Evolutionary conservation across 1,140 invertebrate genomes (phyloP).

Genomic region (Drosophila punjabiensis): DNA sequence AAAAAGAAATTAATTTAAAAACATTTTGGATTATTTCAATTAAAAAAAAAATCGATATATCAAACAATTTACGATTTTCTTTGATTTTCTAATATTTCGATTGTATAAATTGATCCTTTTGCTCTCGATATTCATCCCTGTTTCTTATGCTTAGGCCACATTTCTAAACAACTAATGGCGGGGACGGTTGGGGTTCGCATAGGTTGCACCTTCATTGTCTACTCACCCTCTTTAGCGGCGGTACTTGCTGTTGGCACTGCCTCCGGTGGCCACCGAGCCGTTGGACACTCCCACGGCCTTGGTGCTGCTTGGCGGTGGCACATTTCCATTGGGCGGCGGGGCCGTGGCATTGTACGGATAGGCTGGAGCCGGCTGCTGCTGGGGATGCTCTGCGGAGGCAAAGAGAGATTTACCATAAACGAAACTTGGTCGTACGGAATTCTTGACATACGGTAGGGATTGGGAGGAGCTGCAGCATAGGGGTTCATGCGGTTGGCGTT

Average conservation of each 20-base stretch:
- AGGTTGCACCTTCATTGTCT: constrained; percentile 18
- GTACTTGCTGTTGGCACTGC: constrained; percentile 75
- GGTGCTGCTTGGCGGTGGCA: constrained; percentile 5
- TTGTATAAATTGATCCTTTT: background rate
- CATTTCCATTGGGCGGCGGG: constrained; percentile 63
- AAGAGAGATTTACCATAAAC: background rate
- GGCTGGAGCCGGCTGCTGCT: constrained; percentile 45
- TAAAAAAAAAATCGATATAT: background rate
- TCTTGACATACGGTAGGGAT: constrained; percentile 62
- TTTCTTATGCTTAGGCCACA: constrained; percentile 27
- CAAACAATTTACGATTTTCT: background rate
- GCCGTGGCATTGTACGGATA: constrained; percentile 65
- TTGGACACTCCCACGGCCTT: constrained; percentile 58
- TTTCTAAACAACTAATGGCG: constrained; percentile 39
- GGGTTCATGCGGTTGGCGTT: constrained; percentile 87
- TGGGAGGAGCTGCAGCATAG: constrained; percentile 72
- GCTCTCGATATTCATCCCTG: background rate
- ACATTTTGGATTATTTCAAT: too few species aligned
- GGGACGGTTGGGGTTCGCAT: constrained; percentile 10
- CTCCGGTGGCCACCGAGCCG: constrained; percentile 67
- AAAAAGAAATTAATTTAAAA: background rate
- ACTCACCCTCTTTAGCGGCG: constrained; percentile 70
- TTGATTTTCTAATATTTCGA: background rate
- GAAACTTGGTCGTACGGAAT: fast-evolving
- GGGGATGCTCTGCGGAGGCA: constrained; percentile 46